phyloP scores from a whole-genome alignment of 2,888 invertebrate genomes.

The Limnephilus auricula region DNA sequence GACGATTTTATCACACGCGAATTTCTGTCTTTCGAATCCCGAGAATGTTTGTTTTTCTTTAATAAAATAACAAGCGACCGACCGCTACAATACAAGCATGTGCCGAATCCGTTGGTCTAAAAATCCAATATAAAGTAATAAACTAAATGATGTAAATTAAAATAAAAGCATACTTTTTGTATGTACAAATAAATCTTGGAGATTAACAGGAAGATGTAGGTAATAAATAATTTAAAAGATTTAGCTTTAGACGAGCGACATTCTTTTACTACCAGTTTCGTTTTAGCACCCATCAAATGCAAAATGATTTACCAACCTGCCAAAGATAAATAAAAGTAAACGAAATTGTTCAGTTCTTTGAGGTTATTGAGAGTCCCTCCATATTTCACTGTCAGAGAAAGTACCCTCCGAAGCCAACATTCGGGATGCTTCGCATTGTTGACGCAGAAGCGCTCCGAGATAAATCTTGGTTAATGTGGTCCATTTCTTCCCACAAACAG shows the following conservation, averaged over 20 bases:
- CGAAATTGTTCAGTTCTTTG: background rate
- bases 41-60: too few relatives aligned
- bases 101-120: too few relatives aligned
- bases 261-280: background rate
- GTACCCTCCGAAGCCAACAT: background rate
- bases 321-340: background rate
- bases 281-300: background rate
- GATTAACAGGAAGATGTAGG: background rate
- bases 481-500: background rate
- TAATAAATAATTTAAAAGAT: background rate
- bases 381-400: slow-evolving; percentile 2
- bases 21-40: too few relatives aligned
- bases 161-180: too few relatives aligned
- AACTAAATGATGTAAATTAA: too few relatives aligned
- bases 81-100: too few relatives aligned
- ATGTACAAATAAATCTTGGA: too few relatives aligned
- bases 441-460: background rate
- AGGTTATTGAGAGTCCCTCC: background rate
- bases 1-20: too few relatives aligned
- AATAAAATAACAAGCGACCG: too few relatives aligned
- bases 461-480: background rate
- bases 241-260: background rate
- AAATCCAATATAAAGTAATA: too few relatives aligned
- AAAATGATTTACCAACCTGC: background rate
- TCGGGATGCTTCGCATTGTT: background rate